These are phyloP conservation scores for Athene noctua DNA, from an alignment of 2,113 vertebrate species.

Conservation along the genomic window DNA sequence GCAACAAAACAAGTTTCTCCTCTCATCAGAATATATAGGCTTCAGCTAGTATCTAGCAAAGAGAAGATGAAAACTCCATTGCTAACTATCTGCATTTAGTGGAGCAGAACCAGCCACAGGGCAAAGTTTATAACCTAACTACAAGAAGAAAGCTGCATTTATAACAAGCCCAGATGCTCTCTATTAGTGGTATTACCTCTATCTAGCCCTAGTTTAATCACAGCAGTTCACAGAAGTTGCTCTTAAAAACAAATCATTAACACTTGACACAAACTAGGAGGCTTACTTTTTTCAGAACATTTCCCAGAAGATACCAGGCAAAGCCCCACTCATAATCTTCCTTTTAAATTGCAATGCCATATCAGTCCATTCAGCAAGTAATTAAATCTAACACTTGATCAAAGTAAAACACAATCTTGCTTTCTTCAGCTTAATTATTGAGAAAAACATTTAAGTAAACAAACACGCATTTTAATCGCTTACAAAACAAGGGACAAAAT, in stretches of 20 bases:
- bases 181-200: neutral
- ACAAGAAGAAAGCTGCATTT: neutral
- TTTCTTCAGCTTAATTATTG: neutral
- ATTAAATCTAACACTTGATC: neutral
- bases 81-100: neutral
- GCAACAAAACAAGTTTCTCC: neutral
- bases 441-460: neutral
- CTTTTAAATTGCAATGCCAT: neutral
- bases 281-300: neutral
- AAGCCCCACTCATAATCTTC: neutral
- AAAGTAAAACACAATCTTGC: neutral
- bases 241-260: conserved; percentile 13
- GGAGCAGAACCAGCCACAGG: conserved; percentile 17
- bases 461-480: neutral
- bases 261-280: neutral
- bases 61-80: neutral
- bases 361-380: neutral
- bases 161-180: neutral
- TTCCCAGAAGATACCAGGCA: neutral
- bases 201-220: neutral
- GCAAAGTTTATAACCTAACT: neutral
- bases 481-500: neutral
- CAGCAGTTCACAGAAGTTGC: neutral
- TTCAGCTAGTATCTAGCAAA: neutral
- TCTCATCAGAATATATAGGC: neutral